These are phyloP conservation scores for Troides aeacus DNA, from an alignment of 2,888 invertebrate species.

Conservation along the genomic window DNA sequence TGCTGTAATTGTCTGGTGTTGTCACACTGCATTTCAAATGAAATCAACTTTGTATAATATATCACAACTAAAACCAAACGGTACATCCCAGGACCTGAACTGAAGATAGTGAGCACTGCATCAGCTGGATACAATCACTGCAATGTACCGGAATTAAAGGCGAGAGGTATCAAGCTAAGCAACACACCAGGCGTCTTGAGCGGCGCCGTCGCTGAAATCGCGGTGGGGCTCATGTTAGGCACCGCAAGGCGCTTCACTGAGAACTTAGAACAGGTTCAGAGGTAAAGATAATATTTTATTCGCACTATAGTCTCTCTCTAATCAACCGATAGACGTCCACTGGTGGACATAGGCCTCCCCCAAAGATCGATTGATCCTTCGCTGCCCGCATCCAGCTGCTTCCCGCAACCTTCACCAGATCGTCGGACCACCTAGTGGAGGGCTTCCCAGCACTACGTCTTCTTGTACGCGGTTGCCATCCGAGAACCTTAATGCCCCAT, in stretches of 20 bases:
- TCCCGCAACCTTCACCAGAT: too few relatives aligned
- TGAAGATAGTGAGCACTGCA: conserved; percentile 90
- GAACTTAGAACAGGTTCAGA: conserved; percentile 84
- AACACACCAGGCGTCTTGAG: conserved; percentile 90
- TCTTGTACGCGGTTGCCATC: too few relatives aligned
- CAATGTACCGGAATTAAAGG: conserved; percentile 86
- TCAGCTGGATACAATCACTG: conserved; percentile 95
- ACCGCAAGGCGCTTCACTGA: conserved; percentile 89
- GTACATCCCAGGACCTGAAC: conserved; percentile 78
- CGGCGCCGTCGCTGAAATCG: conserved; percentile 90
- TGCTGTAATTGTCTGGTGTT: too few relatives aligned
- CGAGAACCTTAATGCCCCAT: too few relatives aligned
- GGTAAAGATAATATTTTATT: conserved; percentile 57
- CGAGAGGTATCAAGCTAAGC: conserved; percentile 87
- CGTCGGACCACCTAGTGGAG: too few relatives aligned
- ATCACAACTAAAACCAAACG: background rate
- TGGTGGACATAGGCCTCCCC: too few relatives aligned
- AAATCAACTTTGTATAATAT: too few relatives aligned
- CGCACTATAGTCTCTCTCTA: background rate
- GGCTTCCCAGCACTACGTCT: too few relatives aligned
- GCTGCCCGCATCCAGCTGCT: too few relatives aligned
- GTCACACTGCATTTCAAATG: too few relatives aligned
- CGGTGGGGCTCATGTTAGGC: conserved; percentile 86
- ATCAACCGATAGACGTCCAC: too few relatives aligned
- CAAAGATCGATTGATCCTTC: too few relatives aligned